Percentiles rank a stretch among this genome's conserved stretches.
Evolutionary conservation across 2,113 vertebrate species (phyloP).

Genomic region (Callocephalon fimbriatum): DNA sequence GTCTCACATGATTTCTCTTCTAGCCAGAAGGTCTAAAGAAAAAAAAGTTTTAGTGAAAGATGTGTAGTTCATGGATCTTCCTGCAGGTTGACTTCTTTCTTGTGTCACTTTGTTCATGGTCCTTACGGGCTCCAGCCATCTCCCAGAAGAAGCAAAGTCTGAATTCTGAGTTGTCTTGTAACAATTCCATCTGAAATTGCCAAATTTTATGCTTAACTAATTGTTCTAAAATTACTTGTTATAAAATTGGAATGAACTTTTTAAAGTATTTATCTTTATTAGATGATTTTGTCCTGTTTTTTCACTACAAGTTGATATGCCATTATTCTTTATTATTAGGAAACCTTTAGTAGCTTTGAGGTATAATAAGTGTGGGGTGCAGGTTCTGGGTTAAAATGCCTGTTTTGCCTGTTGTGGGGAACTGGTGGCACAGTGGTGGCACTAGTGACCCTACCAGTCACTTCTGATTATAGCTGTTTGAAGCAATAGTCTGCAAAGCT

Average conservation of each 20-base stretch:
- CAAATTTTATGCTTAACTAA: neutral
- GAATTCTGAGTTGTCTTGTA: neutral
- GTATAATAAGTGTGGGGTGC: neutral
- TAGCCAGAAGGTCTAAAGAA: neutral
- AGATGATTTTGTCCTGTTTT: neutral
- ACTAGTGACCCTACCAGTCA: neutral
- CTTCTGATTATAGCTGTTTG: neutral
- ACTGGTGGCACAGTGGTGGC: neutral
- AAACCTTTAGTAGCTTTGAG: neutral
- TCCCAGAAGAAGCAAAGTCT: neutral
- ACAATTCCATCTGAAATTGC: neutral
- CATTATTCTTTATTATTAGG: neutral
- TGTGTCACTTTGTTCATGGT: accelerated
- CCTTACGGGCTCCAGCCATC: neutral
- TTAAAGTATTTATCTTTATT: neutral
- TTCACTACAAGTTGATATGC: neutral
- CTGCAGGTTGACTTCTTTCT: neutral
- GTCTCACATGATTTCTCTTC: neutral
- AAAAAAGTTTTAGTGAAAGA: neutral
- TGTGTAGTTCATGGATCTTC: accelerated
- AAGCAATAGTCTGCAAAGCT: neutral
- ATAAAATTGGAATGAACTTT: neutral
- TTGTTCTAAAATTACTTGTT: neutral
- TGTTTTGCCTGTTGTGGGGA: neutral
- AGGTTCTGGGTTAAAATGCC: neutral